Conservation (phyloP, 2,113 vertebrate genomes). For the Oncorhynchus masou region DNA sequence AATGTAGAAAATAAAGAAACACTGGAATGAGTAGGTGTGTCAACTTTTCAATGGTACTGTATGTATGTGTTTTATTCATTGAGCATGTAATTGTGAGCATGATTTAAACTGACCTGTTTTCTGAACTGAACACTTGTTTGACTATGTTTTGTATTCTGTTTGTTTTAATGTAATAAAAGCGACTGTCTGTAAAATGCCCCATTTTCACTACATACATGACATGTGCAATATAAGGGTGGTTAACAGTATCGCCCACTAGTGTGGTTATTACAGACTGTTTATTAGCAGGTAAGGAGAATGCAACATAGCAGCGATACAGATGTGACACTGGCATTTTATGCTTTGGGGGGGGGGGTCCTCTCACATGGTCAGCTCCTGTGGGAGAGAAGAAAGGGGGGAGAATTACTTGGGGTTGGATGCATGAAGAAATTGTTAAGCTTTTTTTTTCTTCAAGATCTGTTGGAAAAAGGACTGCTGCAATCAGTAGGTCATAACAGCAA, state of each 20-base stretch:
- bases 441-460: neutral
- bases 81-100: too few relatives aligned
- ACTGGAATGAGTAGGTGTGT: too few relatives aligned
- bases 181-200: neutral
- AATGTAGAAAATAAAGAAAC: too few relatives aligned
- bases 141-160: slow-evolving; percentile 11
- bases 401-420: neutral
- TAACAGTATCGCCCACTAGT: slow-evolving; percentile 14
- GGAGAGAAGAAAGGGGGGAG: neutral
- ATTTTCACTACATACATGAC: too few relatives aligned
- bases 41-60: too few relatives aligned
- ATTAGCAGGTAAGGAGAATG: slow-evolving; percentile 74
- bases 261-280: slow-evolving; percentile 70
- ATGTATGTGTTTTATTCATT: neutral
- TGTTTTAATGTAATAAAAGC: slow-evolving; percentile 53
- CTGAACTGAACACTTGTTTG: neutral
- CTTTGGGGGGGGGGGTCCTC: slow-evolving; percentile 38
- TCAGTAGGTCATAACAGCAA: neutral
- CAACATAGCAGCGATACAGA: slow-evolving; percentile 78
- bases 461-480: neutral
- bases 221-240: too few relatives aligned
- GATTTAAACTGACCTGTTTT: neutral
- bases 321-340: slow-evolving; percentile 63
- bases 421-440: neutral
- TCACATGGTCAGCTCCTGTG: slow-evolving; percentile 81